Base-by-base conservation (phyloP, 2,113 vertebrate species). In the Chauna torquata region DNA sequence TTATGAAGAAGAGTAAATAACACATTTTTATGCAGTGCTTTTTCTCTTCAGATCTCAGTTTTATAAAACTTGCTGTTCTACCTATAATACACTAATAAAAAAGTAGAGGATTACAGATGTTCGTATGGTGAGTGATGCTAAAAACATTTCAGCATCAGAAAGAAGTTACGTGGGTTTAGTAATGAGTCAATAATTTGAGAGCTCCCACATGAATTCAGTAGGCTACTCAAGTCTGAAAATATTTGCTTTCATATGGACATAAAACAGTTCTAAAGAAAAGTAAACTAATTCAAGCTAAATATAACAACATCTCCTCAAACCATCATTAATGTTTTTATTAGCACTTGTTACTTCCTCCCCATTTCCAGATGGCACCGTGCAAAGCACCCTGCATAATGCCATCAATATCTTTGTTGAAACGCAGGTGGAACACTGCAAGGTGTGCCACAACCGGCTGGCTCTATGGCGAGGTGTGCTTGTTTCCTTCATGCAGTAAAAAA, bases 301-400 rank as follows among this genome's bases (percentile, higher is more conserved):
- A 54, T 12, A 78, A 23, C 61, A 50, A 74, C 62, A 59, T n/a
- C 49, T 91, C 76, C 34, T 83, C 65, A 78, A 90, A 69, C 49
- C 7, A 55, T 52, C 83, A 79, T 81, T 92, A 77, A 89, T 92
- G 20, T 44, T 91, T 32, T 92, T 92, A 72, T 95, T 77, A 94
- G 40, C 9, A 77, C 19, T 28, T 50, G 24, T 75, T 82, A 24
- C 38, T 68, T 90, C 13, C 54, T 90, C n/a, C 64, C 23, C 11
- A 11, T 61, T 96, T 79, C 50, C 47, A 94, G 83, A 93, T 40
- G 27, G 49, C 36, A 16, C 6, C 6, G 65, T 14, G 15, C 5
- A 81, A 20, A 88, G 12, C 25, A 45, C 10, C 24, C 52, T 82
- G 25, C 42, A 55, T 58, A 84, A 65, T 1, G 9, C 68, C 78